Conservation (phyloP, 1,140 invertebrate genomes). For the Phymastichus coffea region DNA sequence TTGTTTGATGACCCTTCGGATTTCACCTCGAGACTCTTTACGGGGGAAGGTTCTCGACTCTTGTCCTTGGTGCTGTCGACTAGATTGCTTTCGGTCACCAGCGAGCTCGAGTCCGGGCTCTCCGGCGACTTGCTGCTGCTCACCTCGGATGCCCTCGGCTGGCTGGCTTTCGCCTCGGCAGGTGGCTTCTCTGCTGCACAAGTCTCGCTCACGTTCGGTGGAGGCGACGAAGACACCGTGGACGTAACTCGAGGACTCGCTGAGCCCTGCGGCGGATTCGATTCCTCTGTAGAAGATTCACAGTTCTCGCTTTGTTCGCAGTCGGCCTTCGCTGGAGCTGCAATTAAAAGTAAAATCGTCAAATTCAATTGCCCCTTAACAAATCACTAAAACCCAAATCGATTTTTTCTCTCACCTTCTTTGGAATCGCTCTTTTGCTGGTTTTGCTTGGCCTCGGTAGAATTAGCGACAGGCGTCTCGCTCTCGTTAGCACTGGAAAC, state of each 20-base stretch:
- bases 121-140: conserved; percentile 41
- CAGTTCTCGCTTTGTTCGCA: conserved; percentile 12
- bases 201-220: conserved; percentile 2
- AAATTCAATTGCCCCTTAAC: background rate
- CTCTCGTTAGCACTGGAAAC: too few relatives aligned
- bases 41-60: background rate
- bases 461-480: conserved; percentile 11
- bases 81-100: conserved; percentile 25
- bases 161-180: background rate
- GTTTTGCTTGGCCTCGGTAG: background rate
- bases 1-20: conserved; percentile 15
- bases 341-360: background rate
- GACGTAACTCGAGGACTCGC: conserved; percentile 47
- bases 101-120: conserved; percentile 49
- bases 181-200: too few relatives aligned
- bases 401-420: background rate
- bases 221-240: conserved; percentile 46
- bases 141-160: conserved; percentile 27
- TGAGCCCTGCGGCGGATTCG: conserved; percentile 31
- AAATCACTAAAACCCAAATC: background rate
- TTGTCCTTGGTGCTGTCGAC: conserved; percentile 22
- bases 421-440: conserved; percentile 23
- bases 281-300: conserved; percentile 26
- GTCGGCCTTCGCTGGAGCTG: background rate
- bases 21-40: background rate